Evolutionary conservation across 2,888 invertebrate species (phyloP), one percentile per base, ranked within the genome.

Genomic region (Drosophila formosana): DNA sequence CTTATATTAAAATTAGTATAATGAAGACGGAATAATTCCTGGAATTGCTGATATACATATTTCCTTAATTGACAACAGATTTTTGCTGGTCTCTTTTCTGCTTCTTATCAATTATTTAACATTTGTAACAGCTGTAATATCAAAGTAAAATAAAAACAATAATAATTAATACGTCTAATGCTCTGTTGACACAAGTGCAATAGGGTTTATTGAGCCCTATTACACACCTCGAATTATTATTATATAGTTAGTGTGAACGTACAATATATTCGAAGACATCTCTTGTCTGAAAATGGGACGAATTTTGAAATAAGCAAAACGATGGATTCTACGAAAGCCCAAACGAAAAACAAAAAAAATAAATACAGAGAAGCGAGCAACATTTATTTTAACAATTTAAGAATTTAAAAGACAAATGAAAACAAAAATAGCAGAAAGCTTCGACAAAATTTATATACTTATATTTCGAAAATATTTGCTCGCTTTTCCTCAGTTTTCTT

Each of bases 171-270:
- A 55, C 52, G 53, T 78, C 66, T 64, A 74, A 69, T 61, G 51
- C 66, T 78, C 65, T 74, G 52, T 73, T 84, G 66, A 58, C 60
- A 61, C 82, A 82, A 66, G 66, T 80, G 75, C 43, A 25, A 18
- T 7, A 65, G 46, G 60, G 85, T 75, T 74, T 75, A 51, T 65
- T 76, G 53, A 76, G 28, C 6, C 11, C n/a, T n/a, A 34, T 30
- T 11, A 45, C 13, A 67, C 55, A 41, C 47, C 43, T 39, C n/a
- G 7, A 18, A 32, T 13, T 9, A n/a, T 32, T 39, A 41, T 11
- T 11, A 8, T 49, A 49, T 25, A 26, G 39, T 62, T 18, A 18
- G 18, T 18, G 2, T 2, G 2, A 55, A 41, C 5, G n/a, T 13
- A 25, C 18, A 18, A 18, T 49, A 32, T 39, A 9, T 55, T 8